A percentile compares a stretch with the other conserved stretches of the same genome.
Conservation (phyloP, 2,113 vertebrate genomes). For the Thamnophis sirtalis region DNA sequence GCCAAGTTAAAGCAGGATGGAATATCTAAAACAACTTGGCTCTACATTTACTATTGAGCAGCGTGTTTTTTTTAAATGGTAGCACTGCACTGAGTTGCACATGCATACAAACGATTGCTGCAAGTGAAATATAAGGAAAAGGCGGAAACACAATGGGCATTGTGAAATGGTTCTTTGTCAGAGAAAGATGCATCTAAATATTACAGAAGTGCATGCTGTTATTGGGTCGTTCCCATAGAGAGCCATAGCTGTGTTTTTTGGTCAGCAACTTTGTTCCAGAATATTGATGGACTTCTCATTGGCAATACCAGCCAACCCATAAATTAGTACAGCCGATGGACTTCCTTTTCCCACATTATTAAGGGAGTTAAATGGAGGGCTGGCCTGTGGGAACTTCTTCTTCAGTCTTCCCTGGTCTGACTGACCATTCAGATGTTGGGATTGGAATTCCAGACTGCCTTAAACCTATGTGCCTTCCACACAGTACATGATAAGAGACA, state of each 20-base stretch:
- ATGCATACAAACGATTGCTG: not conserved
- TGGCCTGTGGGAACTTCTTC: not conserved
- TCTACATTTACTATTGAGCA: not conserved
- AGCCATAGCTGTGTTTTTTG: no score
- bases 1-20: not conserved
- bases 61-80: not conserved
- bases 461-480: not conserved
- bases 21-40: not conserved
- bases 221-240: not conserved
- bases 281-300: not conserved
- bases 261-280: not conserved
- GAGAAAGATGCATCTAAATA: not conserved
- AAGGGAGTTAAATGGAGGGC: not conserved
- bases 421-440: not conserved
- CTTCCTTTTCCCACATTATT: not conserved
- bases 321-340: not conserved
- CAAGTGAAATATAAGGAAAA: not conserved
- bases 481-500: not conserved
- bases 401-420: not conserved
- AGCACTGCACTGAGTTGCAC: not conserved
- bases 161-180: not conserved
- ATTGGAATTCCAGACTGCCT: not conserved
- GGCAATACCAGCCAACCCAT: not conserved
- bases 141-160: not conserved
- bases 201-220: no score